These are phyloP conservation scores for Melanotaenia trifasciata DNA, from an alignment of 2,797 vertebrate species.

Conservation along the genomic window DNA sequence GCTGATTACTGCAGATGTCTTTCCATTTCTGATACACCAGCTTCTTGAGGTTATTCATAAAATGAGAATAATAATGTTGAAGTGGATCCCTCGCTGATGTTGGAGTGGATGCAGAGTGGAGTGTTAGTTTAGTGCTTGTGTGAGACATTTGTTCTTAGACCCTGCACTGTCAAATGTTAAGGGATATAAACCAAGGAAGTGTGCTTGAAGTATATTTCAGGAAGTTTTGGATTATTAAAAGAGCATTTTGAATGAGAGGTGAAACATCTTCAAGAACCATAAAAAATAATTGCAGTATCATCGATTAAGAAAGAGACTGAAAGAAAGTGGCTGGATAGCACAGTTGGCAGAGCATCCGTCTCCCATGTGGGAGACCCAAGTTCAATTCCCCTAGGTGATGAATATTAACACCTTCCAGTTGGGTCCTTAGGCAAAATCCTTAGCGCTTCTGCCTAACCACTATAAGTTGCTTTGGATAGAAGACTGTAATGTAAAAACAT, in stretches of 20 bases:
- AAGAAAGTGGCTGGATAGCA: background rate
- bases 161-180: slow-evolving; percentile 20
- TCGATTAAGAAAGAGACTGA: background rate
- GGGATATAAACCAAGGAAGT: slow-evolving; percentile 26
- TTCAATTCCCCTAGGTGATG: too few relatives aligned
- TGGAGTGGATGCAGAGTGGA: slow-evolving; percentile 59
- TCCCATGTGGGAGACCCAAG: too few relatives aligned
- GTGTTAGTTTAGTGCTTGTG: slow-evolving; percentile 28
- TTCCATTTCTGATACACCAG: slow-evolving; percentile 32
- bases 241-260: background rate
- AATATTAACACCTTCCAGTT: too few relatives aligned
- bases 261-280: too few relatives aligned
- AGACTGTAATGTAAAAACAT: background rate
- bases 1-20: slow-evolving; percentile 23
- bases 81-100: slow-evolving; percentile 48
- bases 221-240: slow-evolving; percentile 8
- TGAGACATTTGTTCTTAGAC: slow-evolving; percentile 35
- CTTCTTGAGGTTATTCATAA: slow-evolving; percentile 56
- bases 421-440: too few relatives aligned
- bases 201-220: slow-evolving; percentile 18
- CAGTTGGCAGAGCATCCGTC: too few relatives aligned
- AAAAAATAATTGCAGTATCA: background rate
- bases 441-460: too few relatives aligned
- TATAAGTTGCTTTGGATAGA: too few relatives aligned
- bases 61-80: slow-evolving; percentile 62